Conservation (phyloP, 2,888 invertebrate species). For the Rhogogaster chlorosoma region DNA sequence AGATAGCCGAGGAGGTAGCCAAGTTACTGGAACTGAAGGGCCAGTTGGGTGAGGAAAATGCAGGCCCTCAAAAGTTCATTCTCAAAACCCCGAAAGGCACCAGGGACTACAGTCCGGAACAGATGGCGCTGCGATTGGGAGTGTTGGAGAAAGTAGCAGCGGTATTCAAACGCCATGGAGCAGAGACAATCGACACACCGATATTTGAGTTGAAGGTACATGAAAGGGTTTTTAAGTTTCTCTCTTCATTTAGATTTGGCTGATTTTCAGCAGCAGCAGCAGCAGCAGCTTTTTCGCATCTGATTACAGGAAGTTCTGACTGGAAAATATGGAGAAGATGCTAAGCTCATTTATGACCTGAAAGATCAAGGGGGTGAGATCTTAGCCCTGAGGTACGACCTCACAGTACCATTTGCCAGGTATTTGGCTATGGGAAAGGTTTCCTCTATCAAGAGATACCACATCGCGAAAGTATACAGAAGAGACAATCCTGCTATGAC, state of each 20-base stretch:
- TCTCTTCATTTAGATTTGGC: neutral
- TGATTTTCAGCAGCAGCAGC: slow-evolving; percentile 11
- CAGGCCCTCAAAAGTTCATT: slow-evolving; percentile 86
- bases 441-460: slow-evolving; percentile 95
- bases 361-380: slow-evolving; percentile 99
- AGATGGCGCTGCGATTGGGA: slow-evolving; percentile 94
- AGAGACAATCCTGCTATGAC: slow-evolving; percentile 99
- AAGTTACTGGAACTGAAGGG: slow-evolving; percentile 91
- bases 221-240: slow-evolving; percentile 24
- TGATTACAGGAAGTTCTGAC: slow-evolving; percentile 92
- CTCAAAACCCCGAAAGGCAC: slow-evolving; percentile 97
- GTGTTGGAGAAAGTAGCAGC: slow-evolving; percentile 92
- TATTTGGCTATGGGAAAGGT: slow-evolving; percentile 99
- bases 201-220: slow-evolving; percentile 96
- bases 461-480: slow-evolving; percentile 99
- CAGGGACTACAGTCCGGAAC: slow-evolving; percentile 95
- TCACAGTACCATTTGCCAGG: slow-evolving; percentile 98
- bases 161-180: slow-evolving; percentile 98
- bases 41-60: slow-evolving; percentile 82
- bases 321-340: slow-evolving; percentile 99
- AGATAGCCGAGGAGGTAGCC: slow-evolving; percentile 93
- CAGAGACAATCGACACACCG: slow-evolving; percentile 98
- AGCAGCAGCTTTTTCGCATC: slow-evolving; percentile 18
- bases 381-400: slow-evolving; percentile 96
- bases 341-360: slow-evolving; percentile 98